Evolutionary conservation across 2,888 invertebrate species (phyloP).

Genomic region (Crossocerus cetratus): DNA sequence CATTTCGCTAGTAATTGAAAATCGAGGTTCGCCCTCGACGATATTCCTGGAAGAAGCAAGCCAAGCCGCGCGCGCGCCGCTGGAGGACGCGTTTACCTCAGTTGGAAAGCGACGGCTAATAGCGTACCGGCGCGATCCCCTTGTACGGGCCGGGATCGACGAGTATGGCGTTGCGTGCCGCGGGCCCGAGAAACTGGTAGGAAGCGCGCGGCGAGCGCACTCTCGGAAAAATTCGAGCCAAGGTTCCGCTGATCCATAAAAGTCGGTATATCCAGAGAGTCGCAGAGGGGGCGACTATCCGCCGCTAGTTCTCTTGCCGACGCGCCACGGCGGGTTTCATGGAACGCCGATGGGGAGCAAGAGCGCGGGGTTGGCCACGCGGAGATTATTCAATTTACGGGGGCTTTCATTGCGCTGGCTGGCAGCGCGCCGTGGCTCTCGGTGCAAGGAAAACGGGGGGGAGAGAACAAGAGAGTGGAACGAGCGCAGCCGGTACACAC

Average conservation of each 20-base stretch:
- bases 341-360: no score
- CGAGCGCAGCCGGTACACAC: conserved; percentile 32
- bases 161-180: conserved; percentile 24
- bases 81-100: conserved; percentile 18
- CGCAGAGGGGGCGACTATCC: neutral
- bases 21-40: no score
- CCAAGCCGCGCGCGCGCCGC: neutral
- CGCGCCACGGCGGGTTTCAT: no score
- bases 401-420: no score
- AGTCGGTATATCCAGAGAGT: conserved; percentile 10
- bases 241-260: conserved; percentile 23
- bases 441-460: neutral
- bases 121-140: conserved; percentile 36
- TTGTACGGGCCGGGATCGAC: conserved; percentile 37
- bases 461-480: conserved; percentile 18
- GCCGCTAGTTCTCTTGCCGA: neutral
- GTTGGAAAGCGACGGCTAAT: conserved; percentile 31
- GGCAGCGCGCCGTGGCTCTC: neutral
- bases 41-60: no score
- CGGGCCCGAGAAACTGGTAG: conserved; percentile 33
- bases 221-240: conserved; percentile 30
- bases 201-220: conserved; percentile 14
- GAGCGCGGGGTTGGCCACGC: no score
- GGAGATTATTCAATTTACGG: no score
- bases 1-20: no score